Percentiles rank a stretch among this genome's conserved stretches.
These are phyloP conservation scores for Argyresthia goedartella DNA, from an alignment of 2,888 invertebrate species.

Conservation along the genomic window DNA sequence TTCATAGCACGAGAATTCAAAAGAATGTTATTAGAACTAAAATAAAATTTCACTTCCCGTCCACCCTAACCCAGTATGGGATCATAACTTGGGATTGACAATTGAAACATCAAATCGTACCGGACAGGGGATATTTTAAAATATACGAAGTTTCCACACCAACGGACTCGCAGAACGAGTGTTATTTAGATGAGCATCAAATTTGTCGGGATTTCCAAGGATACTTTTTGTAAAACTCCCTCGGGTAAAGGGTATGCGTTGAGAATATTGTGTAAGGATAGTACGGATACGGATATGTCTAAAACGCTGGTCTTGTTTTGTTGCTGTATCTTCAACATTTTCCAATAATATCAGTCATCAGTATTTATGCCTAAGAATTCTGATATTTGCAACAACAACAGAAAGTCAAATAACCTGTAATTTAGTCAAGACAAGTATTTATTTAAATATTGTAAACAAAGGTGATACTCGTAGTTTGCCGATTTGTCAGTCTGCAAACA, in stretches of 20 bases:
- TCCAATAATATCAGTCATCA: too few species aligned
- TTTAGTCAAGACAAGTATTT: too few species aligned
- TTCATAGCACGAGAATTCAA: too few species aligned
- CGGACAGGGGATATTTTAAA: constrained; percentile 56
- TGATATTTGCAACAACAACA: too few species aligned
- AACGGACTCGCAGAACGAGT: constrained; percentile 32
- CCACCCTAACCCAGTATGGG: constrained; percentile 51
- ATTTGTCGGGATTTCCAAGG: constrained; percentile 31
- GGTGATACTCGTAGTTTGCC: too few species aligned
- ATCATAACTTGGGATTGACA: constrained; percentile 40
- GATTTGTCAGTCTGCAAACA: too few species aligned
- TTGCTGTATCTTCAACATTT: too few species aligned
- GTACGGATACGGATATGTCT: too few species aligned
- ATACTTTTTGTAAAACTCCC: constrained; percentile 17
- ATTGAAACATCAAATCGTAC: constrained; percentile 51
- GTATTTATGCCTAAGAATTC: too few species aligned
- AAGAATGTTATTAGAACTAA: not conserved
- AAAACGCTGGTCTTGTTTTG: too few species aligned
- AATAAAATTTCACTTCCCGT: not conserved
- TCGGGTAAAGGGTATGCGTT: constrained; percentile 7
- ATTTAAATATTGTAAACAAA: too few species aligned
- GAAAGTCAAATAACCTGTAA: too few species aligned
- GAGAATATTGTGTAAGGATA: not conserved
- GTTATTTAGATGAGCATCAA: constrained; percentile 48
- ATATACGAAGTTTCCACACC: constrained; percentile 47